Evolutionary conservation across 2,113 vertebrate genomes (phyloP).

Genomic region (Poecile atricapillus): DNA sequence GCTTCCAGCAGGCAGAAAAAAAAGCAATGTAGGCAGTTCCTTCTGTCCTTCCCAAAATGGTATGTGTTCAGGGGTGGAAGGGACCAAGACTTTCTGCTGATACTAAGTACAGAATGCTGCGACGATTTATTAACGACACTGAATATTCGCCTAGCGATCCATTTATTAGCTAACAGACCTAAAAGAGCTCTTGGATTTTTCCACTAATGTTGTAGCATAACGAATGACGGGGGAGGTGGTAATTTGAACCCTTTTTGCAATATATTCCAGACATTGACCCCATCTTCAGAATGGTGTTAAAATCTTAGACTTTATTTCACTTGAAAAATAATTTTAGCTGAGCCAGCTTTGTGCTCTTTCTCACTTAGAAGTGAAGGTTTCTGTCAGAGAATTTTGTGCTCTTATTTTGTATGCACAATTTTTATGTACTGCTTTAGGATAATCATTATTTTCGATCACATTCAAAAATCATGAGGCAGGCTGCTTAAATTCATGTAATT

Average conservation of each 20-base stretch:
- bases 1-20: not conserved
- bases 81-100: conserved; percentile 2
- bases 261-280: not conserved
- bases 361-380: not conserved
- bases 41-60: not conserved
- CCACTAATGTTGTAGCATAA: not conserved
- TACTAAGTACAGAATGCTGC: not conserved
- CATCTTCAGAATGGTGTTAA: not conserved
- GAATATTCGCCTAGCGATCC: not conserved
- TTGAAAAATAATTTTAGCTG: conserved; percentile 18
- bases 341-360: not conserved
- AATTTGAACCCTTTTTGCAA: not conserved
- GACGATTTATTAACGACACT: not conserved
- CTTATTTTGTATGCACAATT: not conserved
- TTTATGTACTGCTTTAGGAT: conserved; percentile 2
- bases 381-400: not conserved
- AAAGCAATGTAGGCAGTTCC: conserved; percentile 4
- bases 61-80: not conserved
- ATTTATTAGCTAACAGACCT: conserved; percentile 3
- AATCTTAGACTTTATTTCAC: not conserved
- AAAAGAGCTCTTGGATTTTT: conserved; percentile 7
- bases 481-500: not conserved
- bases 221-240: not conserved
- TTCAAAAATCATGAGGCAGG: not conserved
- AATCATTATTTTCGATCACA: conserved; percentile 18